Evolutionary conservation across 2,797 vertebrate species (phyloP), one percentile per base, ranked within the genome.

Genomic region (Anguilla marmorata): DNA sequence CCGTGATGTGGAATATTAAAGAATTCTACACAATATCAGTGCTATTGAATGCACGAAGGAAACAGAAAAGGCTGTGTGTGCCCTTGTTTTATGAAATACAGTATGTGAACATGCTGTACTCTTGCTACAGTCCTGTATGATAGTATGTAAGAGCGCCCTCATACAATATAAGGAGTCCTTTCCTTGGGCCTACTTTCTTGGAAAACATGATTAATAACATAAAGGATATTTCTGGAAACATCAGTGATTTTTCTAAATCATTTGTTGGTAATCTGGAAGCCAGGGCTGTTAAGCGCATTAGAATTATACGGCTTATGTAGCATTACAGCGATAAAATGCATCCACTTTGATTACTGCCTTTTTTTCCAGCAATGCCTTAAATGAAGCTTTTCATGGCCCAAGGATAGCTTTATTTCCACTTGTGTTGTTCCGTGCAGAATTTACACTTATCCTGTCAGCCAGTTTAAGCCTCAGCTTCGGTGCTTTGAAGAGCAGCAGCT

Each of bases 211-310:
- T 50, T 82, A 45, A 82, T 82, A 24, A 50, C 45, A n/a, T 11
- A 48, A 48, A 82, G 6, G 41, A 82, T 48, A 82, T 82, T 79
- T 82, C 2, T 82, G 21, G 41, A 82, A 50, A 24, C 79, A 82
- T 82, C 41, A 24, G 2, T 82, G 79, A 48, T 82, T 82, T 82
- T 50, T 0, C 41, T 82, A 12, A 82, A 82, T 50, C 79, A 82
- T 82, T 82, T 82, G 79, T 50, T 82, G 79, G 79, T 50, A 82
- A 82, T 48, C 79, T 50, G 79, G 41, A 48, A 82, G 79, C 79
- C 45, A 48, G 41, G 19, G 41, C 45, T 82, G 79, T 82, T 82
- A 82, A 82, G 45, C 45, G 12, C 79, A 82, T 50, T 48, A 11
- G 79, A 24, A 33, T 82, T 21, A 82, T 82, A 82, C 45, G 41